These are phyloP conservation scores for Oscheius onirici DNA, from an alignment of 2,888 invertebrate genomes.

Conservation along the genomic window DNA sequence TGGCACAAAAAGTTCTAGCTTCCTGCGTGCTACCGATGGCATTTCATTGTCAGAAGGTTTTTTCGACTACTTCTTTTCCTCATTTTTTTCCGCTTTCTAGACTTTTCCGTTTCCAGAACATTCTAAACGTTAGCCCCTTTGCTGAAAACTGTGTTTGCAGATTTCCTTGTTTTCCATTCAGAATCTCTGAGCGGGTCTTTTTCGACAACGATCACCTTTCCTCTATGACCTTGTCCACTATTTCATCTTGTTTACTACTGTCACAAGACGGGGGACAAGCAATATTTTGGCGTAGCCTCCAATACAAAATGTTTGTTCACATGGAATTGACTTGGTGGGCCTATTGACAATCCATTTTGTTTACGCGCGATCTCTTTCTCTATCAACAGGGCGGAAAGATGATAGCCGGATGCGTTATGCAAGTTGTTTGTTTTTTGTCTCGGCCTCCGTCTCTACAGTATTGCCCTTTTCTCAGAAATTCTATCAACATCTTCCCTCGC, in stretches of 20 bases:
- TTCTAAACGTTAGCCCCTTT: too few species aligned
- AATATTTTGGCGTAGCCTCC: too few species aligned
- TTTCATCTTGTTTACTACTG: not conserved
- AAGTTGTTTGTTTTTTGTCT: not conserved
- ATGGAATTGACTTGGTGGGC: constrained; percentile 8
- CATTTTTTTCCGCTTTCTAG: too few species aligned
- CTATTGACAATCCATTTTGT: constrained; percentile 6
- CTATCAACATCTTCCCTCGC: not conserved
- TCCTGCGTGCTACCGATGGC: constrained; percentile 16
- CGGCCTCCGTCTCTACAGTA: not conserved
- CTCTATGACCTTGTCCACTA: not conserved
- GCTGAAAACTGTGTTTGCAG: too few species aligned
- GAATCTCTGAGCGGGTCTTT: not conserved
- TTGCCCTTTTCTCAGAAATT: not conserved
- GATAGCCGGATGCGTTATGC: not conserved
- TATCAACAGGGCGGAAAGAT: not conserved
- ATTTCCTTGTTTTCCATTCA: too few species aligned
- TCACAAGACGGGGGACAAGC: too few species aligned
- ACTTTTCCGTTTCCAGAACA: too few species aligned
- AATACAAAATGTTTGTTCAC: constrained; percentile 22
- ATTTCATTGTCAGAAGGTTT: not conserved
- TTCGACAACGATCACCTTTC: not conserved
- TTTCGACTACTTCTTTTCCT: too few species aligned
- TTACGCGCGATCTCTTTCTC: not conserved
- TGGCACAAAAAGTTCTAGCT: constrained; percentile 29